Percentiles rank a stretch among this genome's conserved stretches.
These are phyloP conservation scores for Sipha maydis DNA, from an alignment of 2,888 invertebrate genomes.

Conservation along the genomic window DNA sequence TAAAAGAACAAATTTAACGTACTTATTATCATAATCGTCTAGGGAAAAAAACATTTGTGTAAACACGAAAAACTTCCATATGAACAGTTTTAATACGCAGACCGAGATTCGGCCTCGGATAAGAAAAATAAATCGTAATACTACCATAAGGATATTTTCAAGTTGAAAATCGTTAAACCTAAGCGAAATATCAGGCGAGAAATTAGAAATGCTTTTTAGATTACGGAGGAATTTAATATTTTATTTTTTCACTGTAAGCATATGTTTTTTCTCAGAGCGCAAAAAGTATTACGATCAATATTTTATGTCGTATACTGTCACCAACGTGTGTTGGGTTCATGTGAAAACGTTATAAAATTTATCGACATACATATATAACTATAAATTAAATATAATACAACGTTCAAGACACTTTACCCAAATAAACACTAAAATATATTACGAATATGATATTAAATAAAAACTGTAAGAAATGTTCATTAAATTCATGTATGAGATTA, in stretches of 20 bases:
- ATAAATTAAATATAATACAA: neutral
- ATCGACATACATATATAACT: neutral
- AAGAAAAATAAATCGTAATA: neutral
- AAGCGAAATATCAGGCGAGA: neutral
- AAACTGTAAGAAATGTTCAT: neutral
- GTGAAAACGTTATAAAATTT: neutral
- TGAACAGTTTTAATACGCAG: neutral
- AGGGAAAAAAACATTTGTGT: slow-evolving; percentile 1
- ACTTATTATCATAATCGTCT: neutral
- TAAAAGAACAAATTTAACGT: neutral
- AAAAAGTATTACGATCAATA: neutral
- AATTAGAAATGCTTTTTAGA: neutral
- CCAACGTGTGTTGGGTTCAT: neutral
- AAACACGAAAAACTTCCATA: neutral
- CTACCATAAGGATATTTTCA: neutral
- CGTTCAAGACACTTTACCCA: neutral
- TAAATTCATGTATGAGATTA: neutral
- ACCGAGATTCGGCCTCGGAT: neutral
- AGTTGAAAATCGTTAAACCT: neutral
- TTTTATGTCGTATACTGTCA: neutral
- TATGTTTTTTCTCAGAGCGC: neutral
- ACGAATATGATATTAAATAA: neutral
- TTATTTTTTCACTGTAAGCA: too few relatives aligned
- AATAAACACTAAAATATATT: neutral
- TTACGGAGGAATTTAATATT: neutral